A percentile compares a stretch with the other conserved stretches of the same genome.
Evolutionary conservation across 2,113 vertebrate species (phyloP).

Genomic region (Pyrgilauda ruficollis): DNA sequence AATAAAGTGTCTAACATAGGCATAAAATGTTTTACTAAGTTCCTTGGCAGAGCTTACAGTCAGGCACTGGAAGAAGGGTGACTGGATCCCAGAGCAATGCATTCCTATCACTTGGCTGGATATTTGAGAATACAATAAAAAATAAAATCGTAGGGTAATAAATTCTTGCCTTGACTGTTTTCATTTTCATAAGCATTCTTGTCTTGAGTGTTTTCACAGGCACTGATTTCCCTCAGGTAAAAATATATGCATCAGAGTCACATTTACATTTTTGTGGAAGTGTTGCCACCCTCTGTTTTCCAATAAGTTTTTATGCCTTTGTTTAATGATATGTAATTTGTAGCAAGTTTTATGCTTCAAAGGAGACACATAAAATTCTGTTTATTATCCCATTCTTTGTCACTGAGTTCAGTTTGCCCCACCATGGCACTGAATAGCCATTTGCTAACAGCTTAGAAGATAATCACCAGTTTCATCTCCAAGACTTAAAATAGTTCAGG

Average conservation of each 20-base stretch:
- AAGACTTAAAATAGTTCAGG: conserved; percentile 71
- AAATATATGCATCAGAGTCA: conserved; percentile 27
- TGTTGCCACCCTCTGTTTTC: conserved; percentile 34
- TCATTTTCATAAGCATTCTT: conserved; percentile 34
- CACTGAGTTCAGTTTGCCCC: conserved; percentile 2
- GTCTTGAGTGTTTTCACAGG: conserved; percentile 14
- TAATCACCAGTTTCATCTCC: conserved; percentile 71
- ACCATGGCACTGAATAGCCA: conserved; percentile 9
- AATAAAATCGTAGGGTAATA: conserved; percentile 6
- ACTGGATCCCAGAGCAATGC: neutral
- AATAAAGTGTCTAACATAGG: neutral
- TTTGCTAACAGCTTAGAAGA: conserved; percentile 68
- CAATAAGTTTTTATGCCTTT: conserved; percentile 69
- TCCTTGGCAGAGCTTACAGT: neutral
- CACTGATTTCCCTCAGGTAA: conserved; percentile 46
- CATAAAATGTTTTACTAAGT: neutral
- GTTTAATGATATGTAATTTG: conserved; percentile 61
- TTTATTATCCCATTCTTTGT: conserved; percentile 66
- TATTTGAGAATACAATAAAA: conserved; percentile 32
- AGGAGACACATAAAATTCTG: conserved; percentile 40
- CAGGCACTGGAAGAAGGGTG: neutral
- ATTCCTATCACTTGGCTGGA: conserved; percentile 32
- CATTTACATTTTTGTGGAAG: conserved; percentile 24
- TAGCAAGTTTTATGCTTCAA: conserved; percentile 64
- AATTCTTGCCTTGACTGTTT: conserved; percentile 33